Base-by-base conservation (phyloP, 1,140 invertebrate species). In the Lanistes nyassanus region DNA sequence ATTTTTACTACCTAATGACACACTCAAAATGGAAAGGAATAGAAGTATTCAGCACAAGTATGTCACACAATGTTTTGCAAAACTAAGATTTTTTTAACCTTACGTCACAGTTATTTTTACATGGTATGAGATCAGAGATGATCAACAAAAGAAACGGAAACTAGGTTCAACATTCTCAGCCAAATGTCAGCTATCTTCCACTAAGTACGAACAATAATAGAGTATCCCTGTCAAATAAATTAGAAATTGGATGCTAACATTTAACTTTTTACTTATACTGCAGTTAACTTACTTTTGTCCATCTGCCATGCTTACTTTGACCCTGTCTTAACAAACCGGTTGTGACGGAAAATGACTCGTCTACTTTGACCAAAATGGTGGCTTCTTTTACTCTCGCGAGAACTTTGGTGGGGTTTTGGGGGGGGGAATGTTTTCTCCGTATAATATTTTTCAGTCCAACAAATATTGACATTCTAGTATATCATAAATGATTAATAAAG, bases 271-370 rank as follows among this genome's bases (percentile, higher is more conserved):
- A 36, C 11, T 7, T 6, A 65, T 13, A 34, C 9, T 19, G 11
- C 0, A 36, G 67, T 31, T 36, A 70, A 72, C 70, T 62, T 60
- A 72, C 70, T 62, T 72, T 19, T 72, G 70, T 72, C 21, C 51
- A 34, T 72, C 70, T 60, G 70, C 70, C 70, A 72, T 72, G 37
- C 23, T 72, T 29, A 47, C 42, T 47, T 6, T 47, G 42, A 0
- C 42, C 60, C n/a, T 23, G 51, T 36, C 51, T 64, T 74, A 56
- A 76, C 74, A 66, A 56, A 67, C 9, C 73, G 51, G 73, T 75
- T 77, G 51, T 69, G 71, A 80, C 79, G 79, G 76, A 76, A 79
- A 77, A 75, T 76, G 74, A 71, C 78, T 70, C 75, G 79, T 80
- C 79, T 74, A 70, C 72, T 77, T 76, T 68, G 78, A 76, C 36